Percentiles rank a stretch among this genome's conserved stretches.
Evolutionary conservation across 2,113 vertebrate genomes (phyloP).

Genomic region (Pipa parva): DNA sequence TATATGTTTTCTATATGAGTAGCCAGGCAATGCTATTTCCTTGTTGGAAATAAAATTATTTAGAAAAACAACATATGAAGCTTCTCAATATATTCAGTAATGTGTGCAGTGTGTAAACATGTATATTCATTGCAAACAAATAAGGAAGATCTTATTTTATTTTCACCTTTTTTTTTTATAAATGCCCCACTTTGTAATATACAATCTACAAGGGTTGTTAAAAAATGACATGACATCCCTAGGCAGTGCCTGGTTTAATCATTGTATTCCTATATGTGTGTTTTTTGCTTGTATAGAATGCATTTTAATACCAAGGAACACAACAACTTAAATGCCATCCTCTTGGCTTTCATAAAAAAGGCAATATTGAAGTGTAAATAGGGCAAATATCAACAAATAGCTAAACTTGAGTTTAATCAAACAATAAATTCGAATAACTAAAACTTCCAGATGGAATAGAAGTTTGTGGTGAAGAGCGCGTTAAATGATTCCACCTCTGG

Average conservation of each 20-base stretch:
- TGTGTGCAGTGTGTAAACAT: neutral
- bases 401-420: constrained; percentile 74
- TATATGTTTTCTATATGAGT: no score
- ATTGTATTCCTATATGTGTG: constrained; percentile 76
- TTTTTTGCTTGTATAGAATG: constrained; percentile 71
- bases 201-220: constrained; percentile 64
- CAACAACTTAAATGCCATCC: constrained; percentile 95
- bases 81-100: neutral
- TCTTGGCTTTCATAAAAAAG: constrained; percentile 81
- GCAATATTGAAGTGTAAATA: constrained; percentile 97
- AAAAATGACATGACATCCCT: constrained; percentile 68
- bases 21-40: no score
- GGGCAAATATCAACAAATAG: constrained; percentile 94
- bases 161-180: neutral
- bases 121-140: neutral
- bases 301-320: constrained; percentile 90
- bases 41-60: no score
- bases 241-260: constrained; percentile 74
- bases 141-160: neutral
- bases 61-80: no score
- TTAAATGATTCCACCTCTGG: constrained; percentile 27
- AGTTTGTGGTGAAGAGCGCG: constrained; percentile 23
- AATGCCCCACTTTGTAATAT: constrained; percentile 45
- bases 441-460: constrained; percentile 46
- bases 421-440: constrained; percentile 75